Base-by-base conservation (phyloP, 2,113 vertebrate genomes). In the Chamaea fasciata region DNA sequence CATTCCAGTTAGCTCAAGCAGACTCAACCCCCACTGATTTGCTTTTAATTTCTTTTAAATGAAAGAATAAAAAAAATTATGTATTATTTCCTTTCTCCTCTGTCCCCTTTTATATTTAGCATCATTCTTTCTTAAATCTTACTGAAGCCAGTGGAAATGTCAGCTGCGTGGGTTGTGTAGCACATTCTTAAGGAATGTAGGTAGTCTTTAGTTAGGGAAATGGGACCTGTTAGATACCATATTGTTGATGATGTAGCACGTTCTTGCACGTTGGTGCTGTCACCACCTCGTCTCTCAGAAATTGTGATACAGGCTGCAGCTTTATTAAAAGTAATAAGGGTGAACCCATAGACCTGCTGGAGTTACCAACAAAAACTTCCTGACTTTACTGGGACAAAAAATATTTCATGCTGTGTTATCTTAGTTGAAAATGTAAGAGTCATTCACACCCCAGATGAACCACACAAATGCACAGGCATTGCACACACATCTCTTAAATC, bases 391-490 rank as follows among this genome's bases (percentile, higher is more conserved):
- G 10, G 39, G 30, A 39, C 31, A 62, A 77, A 77, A 95, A 83
- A 31, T 35, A 81, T 52, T 88, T 95, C 10, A 70, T 87, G 49
- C 4, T 10, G 17, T 83, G 24, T 69, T 94, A 44, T 41, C 26
- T 62, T 30, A 82, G 85, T 88, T 23, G 31, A 82, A 52, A 78
- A 87, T 33, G 30, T 53, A 53, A 88, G 82, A 41, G 37, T 37
- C 37, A 13, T 85, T 93, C 92, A 78, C 56, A 83, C 9, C 30
- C 47, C 69, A 93, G 50, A 28, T 79, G 60, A 96, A 88, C 33
- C 76, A 94, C 19, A 46, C 41, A 80, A 80, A 65, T 22, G 46
- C 28, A 33, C 50, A 62, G 19, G 23, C 59, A 80, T 92, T 71
- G 79, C 49, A 84, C 30, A 42, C 21, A 46, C 27, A 24, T 0